phyloP scores from a whole-genome alignment of 1,140 invertebrate species.

The Gryllus bimaculatus region DNA sequence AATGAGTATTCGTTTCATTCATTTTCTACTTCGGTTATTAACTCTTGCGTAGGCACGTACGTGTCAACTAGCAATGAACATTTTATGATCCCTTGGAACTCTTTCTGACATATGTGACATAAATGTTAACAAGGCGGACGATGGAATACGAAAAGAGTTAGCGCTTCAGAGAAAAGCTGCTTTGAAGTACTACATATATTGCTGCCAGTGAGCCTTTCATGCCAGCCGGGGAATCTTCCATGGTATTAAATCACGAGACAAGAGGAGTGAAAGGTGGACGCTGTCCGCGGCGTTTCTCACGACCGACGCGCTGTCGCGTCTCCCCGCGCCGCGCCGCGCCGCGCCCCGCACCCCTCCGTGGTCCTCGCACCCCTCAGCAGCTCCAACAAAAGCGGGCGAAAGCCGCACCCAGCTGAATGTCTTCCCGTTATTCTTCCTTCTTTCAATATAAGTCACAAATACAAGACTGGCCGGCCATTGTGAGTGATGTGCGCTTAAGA shows the following conservation, averaged over 20 bases:
- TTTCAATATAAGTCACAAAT: slow-evolving; percentile 2
- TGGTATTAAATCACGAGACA: not conserved
- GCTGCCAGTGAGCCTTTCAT: not conserved
- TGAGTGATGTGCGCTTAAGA: not conserved
- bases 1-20: not conserved
- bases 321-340: not conserved
- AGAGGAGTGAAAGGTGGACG: not conserved
- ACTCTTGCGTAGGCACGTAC: not conserved
- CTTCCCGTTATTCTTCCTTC: not conserved
- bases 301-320: not conserved
- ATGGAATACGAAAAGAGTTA: not conserved
- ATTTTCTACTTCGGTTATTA: not conserved
- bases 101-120: not conserved
- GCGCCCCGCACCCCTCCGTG: no score
- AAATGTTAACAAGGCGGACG: not conserved
- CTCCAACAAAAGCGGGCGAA: not conserved
- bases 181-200: not conserved
- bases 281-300: not conserved
- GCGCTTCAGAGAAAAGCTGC: not conserved
- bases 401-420: not conserved
- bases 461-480: not conserved
- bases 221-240: not conserved
- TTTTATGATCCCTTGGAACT: not conserved
- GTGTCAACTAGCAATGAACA: not conserved
- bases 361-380: not conserved